phyloP scores from a whole-genome alignment of 2,797 vertebrate species.

The Amblyraja radiata region DNA sequence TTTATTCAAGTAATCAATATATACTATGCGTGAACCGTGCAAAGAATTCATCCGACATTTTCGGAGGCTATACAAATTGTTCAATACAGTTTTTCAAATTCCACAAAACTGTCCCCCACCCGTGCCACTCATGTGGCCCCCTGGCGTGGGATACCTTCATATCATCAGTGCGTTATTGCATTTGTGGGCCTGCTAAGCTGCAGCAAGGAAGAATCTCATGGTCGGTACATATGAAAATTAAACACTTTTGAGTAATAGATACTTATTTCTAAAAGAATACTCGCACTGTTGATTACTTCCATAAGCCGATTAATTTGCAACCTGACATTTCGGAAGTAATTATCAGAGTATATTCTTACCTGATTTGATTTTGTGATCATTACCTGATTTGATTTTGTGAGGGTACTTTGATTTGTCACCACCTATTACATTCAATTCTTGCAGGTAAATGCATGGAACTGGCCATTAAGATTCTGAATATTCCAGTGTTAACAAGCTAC shows the following conservation, averaged over 20 bases:
- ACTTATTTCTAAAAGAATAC: not conserved
- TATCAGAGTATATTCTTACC: not conserved
- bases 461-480: not conserved
- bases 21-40: no score
- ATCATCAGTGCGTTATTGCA: no score
- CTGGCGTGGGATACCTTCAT: no score
- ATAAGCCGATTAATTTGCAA: not conserved
- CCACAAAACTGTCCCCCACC: no score
- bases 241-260: not conserved
- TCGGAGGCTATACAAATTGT: no score
- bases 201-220: no score
- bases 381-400: slow-evolving; percentile 16
- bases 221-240: not conserved
- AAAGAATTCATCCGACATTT: no score
- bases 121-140: no score
- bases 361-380: slow-evolving; percentile 10
- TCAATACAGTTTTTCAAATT: no score
- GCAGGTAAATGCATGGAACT: not conserved
- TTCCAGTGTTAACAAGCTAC: not conserved
- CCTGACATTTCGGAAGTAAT: not conserved
- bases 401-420: not conserved
- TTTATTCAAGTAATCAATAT: no score
- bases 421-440: not conserved
- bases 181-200: no score
- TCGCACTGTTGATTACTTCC: not conserved